Percentiles rank a stretch among this genome's conserved stretches.
phyloP scores from a whole-genome alignment of 2,797 vertebrate genomes.

The Coluber constrictor region DNA sequence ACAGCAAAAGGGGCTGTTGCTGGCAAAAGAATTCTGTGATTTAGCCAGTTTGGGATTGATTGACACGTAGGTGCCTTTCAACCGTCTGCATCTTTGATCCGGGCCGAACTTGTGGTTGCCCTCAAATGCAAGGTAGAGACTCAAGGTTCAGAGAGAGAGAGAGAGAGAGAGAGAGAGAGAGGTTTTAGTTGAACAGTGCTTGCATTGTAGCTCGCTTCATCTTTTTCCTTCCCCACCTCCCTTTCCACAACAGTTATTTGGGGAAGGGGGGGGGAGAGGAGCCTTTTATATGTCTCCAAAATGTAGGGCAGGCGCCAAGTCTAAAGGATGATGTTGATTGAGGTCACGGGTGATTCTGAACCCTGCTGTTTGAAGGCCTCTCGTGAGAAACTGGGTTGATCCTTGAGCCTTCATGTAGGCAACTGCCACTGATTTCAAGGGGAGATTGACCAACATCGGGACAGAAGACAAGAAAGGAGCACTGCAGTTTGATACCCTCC shows the following conservation, averaged over 20 bases:
- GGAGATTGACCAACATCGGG: constrained; percentile 49
- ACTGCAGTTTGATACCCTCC: constrained; percentile 54
- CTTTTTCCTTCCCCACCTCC: not conserved
- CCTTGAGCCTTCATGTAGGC: constrained; percentile 40
- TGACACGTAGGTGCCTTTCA: not conserved
- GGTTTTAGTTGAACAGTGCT: constrained; percentile 4
- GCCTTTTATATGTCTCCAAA: constrained; percentile 17
- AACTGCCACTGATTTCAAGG: constrained; percentile 52
- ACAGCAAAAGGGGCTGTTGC: not conserved
- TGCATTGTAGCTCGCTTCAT: rapidly evolving
- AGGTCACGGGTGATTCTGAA: constrained; percentile 57
- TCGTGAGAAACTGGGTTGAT: constrained; percentile 39
- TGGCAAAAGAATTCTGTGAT: not conserved
- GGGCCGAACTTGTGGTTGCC: not conserved
- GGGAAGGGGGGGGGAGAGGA: not conserved
- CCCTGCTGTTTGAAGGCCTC: constrained; percentile 53
- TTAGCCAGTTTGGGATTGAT: not conserved
- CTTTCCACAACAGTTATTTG: constrained; percentile 15
- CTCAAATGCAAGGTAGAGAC: not conserved
- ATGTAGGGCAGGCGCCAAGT: constrained; percentile 38
- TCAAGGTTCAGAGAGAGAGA: not conserved
- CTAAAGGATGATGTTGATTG: constrained; percentile 17
- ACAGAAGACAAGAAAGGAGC: constrained; percentile 48
- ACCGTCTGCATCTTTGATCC: not conserved
- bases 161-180: not conserved